Base-by-base conservation (phyloP, 2,797 vertebrate species). In the Poeciliopsis paucimaculata region DNA sequence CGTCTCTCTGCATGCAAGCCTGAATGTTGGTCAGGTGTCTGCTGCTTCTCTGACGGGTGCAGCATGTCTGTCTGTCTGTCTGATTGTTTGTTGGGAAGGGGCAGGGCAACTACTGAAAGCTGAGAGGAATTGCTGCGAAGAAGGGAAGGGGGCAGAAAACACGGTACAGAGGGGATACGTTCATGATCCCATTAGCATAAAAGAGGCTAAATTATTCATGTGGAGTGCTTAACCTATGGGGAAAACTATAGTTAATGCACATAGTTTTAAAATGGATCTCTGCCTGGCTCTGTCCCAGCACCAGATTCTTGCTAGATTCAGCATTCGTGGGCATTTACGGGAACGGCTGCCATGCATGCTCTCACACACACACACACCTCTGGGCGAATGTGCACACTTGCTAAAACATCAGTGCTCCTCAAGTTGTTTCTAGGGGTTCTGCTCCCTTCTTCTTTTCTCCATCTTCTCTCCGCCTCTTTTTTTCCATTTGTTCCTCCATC, bases 121-220 rank as follows among this genome's bases (percentile, higher is more conserved):
- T 94, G 97, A 97, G 97, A 98, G 97, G 97, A 97, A 97, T 97
- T 97, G 95, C 95, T 95, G 92, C 94, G 96, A 75, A 45, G 53
- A 57, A 23, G 95, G 92, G 31, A 5, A 9, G 26, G 95, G 90
- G 86, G 92, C 86, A 87, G 91, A 91, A 90, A 92, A 93, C 92
- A 93, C 77, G 83, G 97, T 95, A 96, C 96, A 92, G 95, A 95
- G 96, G 97, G 97, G 97, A 98, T 98, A 99, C 97, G 98, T 98
- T 97, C 97, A 98, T 97, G 96, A 98, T 98, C 96, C 98, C 98
- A 99, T 99, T 99, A 99, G 97, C 98, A 99, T 99, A 98, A 98
- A 96, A 98, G 97, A 96, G 96, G 96, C 96, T 99, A 98, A 99
- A 99, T 99, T 98, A 99, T 99, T 99, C 97, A 99, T 99, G 97